Evolutionary conservation across 1,140 invertebrate genomes (phyloP).

Genomic region (Argopecten irradians): DNA sequence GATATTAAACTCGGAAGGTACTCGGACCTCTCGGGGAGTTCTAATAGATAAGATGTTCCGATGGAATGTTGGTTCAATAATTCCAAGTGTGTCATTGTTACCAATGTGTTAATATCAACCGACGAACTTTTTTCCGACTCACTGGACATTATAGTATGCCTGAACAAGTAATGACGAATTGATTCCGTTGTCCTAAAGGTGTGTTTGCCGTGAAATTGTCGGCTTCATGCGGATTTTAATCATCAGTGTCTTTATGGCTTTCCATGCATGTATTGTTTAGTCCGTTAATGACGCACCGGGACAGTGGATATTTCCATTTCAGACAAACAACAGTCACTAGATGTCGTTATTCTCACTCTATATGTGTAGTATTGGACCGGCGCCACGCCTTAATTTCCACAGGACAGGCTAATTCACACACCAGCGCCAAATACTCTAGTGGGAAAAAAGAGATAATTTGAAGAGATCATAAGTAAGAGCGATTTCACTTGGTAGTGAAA

Average conservation of each 20-base stretch:
- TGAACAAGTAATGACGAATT: neutral
- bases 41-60: neutral
- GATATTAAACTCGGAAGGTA: neutral
- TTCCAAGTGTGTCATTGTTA: constrained; percentile 22
- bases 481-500: neutral
- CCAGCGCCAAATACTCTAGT: neutral
- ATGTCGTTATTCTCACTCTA: neutral
- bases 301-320: neutral
- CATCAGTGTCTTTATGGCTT: neutral
- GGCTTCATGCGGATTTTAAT: neutral
- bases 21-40: neutral
- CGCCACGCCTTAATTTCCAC: neutral
- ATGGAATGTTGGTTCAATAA: constrained; percentile 1
- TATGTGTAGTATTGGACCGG: neutral
- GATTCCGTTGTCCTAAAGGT: neutral
- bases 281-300: neutral
- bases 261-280: neutral
- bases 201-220: constrained; percentile 7
- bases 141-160: neutral
- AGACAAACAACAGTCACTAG: neutral
- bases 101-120: neutral
- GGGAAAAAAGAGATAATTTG: neutral
- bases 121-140: neutral
- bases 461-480: neutral
- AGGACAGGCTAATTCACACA: neutral